A percentile compares a stretch with the other conserved stretches of the same genome.
These are phyloP conservation scores for Oplegnathus fasciatus DNA, from an alignment of 2,113 vertebrate species.

Conservation along the genomic window DNA sequence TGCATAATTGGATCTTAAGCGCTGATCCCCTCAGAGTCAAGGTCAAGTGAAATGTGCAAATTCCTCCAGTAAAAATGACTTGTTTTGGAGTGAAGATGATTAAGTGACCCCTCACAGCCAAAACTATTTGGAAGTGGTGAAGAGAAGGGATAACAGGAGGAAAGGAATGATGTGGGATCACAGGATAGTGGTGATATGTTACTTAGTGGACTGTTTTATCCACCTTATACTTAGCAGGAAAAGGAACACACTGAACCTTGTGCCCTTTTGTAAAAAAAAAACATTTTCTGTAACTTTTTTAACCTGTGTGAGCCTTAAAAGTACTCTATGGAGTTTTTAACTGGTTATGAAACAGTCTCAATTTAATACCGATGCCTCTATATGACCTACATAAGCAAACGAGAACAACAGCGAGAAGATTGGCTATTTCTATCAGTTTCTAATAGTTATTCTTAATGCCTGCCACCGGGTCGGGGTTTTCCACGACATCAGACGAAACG, in stretches of 20 bases:
- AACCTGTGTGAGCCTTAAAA: not conserved
- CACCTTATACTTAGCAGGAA: not conserved
- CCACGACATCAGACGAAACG: too few relatives aligned
- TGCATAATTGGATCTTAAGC: slow-evolving; percentile 21
- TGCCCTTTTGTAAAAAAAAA: not conserved
- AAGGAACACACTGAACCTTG: not conserved
- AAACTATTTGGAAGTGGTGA: slow-evolving; percentile 1
- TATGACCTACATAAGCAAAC: too few relatives aligned
- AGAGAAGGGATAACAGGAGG: not conserved
- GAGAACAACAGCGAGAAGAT: too few relatives aligned
- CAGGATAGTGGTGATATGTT: not conserved
- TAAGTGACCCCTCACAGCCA: not conserved
- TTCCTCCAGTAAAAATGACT: slow-evolving; percentile 6
- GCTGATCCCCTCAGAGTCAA: not conserved
- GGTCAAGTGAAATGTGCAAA: slow-evolving; percentile 32
- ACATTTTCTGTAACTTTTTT: not conserved
- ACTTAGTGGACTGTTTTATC: not conserved
- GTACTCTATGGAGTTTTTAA: too few relatives aligned
- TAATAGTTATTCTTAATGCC: too few relatives aligned
- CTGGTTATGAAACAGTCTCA: too few relatives aligned
- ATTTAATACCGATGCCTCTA: too few relatives aligned
- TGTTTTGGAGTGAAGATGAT: slow-evolving; percentile 16
- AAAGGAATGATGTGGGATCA: slow-evolving; percentile 22
- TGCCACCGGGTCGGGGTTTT: too few relatives aligned
- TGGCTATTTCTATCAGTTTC: too few relatives aligned